Evolutionary conservation across 2,113 vertebrate genomes (phyloP).

Genomic region (Galeopterus variegatus): DNA sequence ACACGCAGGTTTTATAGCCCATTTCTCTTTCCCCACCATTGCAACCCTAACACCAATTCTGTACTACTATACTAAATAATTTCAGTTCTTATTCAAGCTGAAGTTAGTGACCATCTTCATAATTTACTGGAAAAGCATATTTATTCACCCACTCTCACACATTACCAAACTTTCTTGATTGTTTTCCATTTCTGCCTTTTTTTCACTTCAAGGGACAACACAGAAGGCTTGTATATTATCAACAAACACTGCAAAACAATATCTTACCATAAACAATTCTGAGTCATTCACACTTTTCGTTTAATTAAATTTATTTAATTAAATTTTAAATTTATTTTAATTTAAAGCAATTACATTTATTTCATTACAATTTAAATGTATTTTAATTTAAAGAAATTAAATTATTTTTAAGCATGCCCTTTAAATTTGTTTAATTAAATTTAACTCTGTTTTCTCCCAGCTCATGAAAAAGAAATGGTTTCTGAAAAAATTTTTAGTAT

Average conservation of each 20-base stretch:
- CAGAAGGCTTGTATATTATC: constrained; percentile 62
- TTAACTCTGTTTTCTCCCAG: constrained; percentile 71
- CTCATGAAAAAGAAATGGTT: constrained; percentile 74
- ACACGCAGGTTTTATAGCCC: background rate
- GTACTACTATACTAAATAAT: background rate
- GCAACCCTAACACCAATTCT: background rate
- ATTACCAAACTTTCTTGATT: constrained; percentile 54
- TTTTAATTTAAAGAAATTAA: constrained; percentile 61
- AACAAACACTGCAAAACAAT: constrained; percentile 69
- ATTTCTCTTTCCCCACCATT: background rate
- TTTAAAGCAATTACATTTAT: no score
- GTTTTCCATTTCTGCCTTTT: constrained; percentile 61
- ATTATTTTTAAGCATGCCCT: background rate
- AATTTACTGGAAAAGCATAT: background rate
- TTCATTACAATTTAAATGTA: background rate
- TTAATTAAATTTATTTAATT: constrained; percentile 76
- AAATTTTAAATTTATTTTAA: constrained; percentile 16
- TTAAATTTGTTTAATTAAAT: constrained; percentile 53
- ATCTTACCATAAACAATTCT: constrained; percentile 74
- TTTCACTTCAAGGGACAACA: constrained; percentile 75
- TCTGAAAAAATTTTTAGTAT: constrained; percentile 79
- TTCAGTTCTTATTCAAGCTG: background rate
- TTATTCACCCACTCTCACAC: background rate
- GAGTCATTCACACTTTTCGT: constrained; percentile 74
- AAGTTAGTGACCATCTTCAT: background rate